Percentiles rank a stretch among this genome's conserved stretches.
Conservation (phyloP, 92 coral and sea anemone genomes). For the Epizoanthus stellaris region DNA sequence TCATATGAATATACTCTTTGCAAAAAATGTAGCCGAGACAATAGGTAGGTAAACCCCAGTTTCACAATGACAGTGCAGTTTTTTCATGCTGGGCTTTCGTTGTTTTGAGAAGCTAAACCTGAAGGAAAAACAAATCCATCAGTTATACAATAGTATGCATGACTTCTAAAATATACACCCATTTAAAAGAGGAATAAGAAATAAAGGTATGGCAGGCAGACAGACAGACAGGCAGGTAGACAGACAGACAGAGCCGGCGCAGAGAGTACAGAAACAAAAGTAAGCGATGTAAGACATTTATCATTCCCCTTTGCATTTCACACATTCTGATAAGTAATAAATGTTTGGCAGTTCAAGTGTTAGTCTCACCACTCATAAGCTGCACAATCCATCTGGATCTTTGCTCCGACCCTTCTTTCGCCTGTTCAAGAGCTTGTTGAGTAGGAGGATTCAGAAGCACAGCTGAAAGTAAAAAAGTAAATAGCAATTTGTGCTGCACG, state of each 20-base stretch:
- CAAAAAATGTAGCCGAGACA: no score
- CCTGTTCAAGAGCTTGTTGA: slow-evolving; percentile 25
- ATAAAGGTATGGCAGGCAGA: no score
- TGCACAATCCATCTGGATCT: slow-evolving; percentile 26
- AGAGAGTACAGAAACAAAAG: no score
- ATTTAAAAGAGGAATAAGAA: background rate
- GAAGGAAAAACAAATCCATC: background rate
- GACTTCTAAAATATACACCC: no score
- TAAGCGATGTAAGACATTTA: no score
- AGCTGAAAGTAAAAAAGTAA: background rate
- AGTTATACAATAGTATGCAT: background rate
- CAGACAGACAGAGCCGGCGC: no score
- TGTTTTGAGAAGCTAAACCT: background rate
- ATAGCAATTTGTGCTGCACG: no score
- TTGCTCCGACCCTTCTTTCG: slow-evolving; percentile 18
- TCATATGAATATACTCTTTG: no score
- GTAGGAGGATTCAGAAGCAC: slow-evolving; percentile 5
- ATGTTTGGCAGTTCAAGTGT: background rate
- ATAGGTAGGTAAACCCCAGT: no score
- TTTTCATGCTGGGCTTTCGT: background rate
- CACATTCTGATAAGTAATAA: no score
- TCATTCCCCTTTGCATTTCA: no score
- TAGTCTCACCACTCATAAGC: slow-evolving; percentile 24
- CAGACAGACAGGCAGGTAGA: no score
- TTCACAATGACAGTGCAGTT: background rate